phyloP scores from a whole-genome alignment of 2,888 invertebrate species.

The Patella pellucida region DNA sequence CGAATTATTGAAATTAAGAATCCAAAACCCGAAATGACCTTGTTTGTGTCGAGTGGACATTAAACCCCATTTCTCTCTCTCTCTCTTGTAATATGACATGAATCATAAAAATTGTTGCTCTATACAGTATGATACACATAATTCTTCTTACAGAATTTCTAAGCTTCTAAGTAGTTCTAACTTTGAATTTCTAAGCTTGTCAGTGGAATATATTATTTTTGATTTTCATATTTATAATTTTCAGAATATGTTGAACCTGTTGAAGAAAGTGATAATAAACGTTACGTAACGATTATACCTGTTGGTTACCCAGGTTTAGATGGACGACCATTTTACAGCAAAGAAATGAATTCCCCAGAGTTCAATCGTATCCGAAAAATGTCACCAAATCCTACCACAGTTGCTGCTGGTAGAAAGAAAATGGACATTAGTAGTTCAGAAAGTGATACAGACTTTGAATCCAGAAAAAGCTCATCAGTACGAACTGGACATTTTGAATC shows the following conservation, averaged over 20 bases:
- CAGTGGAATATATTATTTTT: too few species aligned
- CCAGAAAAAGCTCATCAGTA: background rate
- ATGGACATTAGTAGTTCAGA: conserved; percentile 14
- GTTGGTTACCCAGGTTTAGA: conserved; percentile 42
- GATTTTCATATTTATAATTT: too few species aligned
- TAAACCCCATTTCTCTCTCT: too few species aligned
- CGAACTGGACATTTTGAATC: background rate
- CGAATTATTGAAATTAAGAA: too few species aligned
- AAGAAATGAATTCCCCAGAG: conserved; percentile 29
- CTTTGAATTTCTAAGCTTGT: too few species aligned
- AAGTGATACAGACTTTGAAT: conserved; percentile 14
- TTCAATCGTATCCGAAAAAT: conserved; percentile 28
- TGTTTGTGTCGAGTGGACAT: too few species aligned
- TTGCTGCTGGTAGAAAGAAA: background rate
- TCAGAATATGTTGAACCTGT: conserved; percentile 12
- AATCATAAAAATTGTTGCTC: too few species aligned
- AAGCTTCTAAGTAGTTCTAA: too few species aligned
- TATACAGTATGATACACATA: too few species aligned
- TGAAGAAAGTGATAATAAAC: conserved; percentile 35
- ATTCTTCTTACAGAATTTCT: too few species aligned
- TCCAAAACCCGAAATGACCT: too few species aligned
- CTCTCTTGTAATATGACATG: too few species aligned
- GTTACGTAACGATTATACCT: conserved; percentile 58
- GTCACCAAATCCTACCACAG: background rate
- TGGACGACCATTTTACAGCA: conserved; percentile 26